phyloP scores from a whole-genome alignment of 2,113 vertebrate genomes.

The Microtus pennsylvanicus region DNA sequence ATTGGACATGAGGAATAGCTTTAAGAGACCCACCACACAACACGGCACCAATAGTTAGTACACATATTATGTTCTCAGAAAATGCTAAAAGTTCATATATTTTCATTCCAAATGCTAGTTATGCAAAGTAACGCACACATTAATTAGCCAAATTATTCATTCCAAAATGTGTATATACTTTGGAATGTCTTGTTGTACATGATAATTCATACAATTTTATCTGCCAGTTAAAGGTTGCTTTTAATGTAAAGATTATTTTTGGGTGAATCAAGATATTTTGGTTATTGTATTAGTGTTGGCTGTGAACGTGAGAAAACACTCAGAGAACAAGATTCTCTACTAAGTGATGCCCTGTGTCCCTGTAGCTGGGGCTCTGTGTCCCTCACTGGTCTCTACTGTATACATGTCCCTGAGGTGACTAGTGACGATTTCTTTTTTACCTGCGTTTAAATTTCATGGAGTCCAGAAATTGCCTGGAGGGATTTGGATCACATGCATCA shows the following conservation, averaged over 20 bases:
- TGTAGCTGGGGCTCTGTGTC: rapidly evolving
- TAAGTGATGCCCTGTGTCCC: neutral
- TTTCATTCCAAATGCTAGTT: neutral
- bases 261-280: neutral
- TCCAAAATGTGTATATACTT: too few species aligned
- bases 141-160: neutral
- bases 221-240: neutral
- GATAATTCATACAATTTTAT: neutral
- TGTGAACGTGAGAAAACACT: neutral
- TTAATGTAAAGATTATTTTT: neutral
- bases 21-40: neutral
- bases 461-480: neutral
- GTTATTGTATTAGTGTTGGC: neutral
- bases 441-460: neutral
- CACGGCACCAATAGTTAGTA: too few species aligned
- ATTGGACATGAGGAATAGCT: neutral
- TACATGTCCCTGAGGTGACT: neutral
- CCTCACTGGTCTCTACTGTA: neutral
- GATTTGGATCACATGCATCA: neutral
- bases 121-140: neutral
- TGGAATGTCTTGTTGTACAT: neutral
- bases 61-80: neutral
- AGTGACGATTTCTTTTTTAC: neutral
- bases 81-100: neutral
- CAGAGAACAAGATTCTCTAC: neutral